A percentile compares a stretch with the other conserved stretches of the same genome.
These are phyloP conservation scores for Archaeoteleia sp. DNA, from an alignment of 2,888 invertebrate genomes.

Conservation along the genomic window DNA sequence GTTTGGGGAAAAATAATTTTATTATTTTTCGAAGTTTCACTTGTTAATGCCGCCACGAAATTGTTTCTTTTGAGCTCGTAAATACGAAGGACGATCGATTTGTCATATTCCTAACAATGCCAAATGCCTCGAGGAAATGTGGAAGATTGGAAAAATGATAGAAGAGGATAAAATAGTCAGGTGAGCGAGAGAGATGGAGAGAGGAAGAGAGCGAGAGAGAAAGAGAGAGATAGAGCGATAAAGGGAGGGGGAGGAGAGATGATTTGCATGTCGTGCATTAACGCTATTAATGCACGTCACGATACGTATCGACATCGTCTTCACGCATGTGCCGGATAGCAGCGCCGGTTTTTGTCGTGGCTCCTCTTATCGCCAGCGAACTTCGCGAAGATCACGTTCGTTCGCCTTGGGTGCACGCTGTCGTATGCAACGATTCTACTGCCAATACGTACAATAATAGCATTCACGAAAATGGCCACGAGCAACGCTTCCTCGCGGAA, in stretches of 20 bases:
- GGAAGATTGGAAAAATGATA: too few species aligned
- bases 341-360: slow-evolving; percentile 3
- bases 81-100: slow-evolving; percentile 12
- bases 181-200: too few species aligned
- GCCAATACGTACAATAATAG: slow-evolving; percentile 25
- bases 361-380: slow-evolving; percentile 8
- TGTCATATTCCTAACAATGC: slow-evolving; percentile 4
- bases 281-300: not conserved
- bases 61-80: slow-evolving; percentile 10
- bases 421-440: slow-evolving; percentile 3
- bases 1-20: too few species aligned
- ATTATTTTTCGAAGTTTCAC: too few species aligned
- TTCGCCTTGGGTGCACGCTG: slow-evolving; percentile 5
- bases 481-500: slow-evolving; percentile 4
- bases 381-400: slow-evolving; percentile 10
- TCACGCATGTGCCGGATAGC: slow-evolving; percentile 2
- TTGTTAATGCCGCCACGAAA: too few species aligned
- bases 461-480: slow-evolving; percentile 18
- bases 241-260: too few species aligned
- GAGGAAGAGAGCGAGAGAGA: too few species aligned
- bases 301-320: slow-evolving; percentile 5
- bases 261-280: not conserved
- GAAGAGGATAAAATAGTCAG: too few species aligned
- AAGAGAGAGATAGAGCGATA: too few species aligned
- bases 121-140: not conserved